phyloP scores from a whole-genome alignment of 2,113 vertebrate genomes.

The Lethenteron reissneri region DNA sequence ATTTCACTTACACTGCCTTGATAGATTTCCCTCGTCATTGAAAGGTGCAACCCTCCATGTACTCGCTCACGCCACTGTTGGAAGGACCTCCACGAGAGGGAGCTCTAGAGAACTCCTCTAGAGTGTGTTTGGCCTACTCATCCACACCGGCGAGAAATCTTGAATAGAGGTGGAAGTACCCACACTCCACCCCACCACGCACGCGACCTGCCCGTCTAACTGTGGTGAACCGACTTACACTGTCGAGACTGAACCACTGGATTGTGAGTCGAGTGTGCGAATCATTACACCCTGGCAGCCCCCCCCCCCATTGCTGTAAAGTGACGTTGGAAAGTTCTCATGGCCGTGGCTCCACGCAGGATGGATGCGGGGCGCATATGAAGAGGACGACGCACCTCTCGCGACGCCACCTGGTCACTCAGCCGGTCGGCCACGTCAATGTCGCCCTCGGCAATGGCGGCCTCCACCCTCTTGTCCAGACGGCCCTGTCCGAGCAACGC shows the following conservation, averaged over 20 bases:
- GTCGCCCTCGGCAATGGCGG: not conserved
- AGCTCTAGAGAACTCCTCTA: too few species aligned
- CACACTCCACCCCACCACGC: too few species aligned
- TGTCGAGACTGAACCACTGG: not conserved
- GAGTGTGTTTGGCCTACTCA: too few species aligned
- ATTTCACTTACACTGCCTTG: too few species aligned
- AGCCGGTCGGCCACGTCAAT: not conserved
- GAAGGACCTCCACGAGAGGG: too few species aligned
- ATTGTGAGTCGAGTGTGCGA: not conserved
- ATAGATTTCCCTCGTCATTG: too few species aligned
- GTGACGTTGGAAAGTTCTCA: not conserved
- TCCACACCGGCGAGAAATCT: too few species aligned
- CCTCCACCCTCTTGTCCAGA: constrained; percentile 4
- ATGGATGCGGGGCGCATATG: not conserved
- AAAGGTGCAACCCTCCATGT: too few species aligned
- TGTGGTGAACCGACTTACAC: not conserved
- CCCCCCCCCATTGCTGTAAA: not conserved
- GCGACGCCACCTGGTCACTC: not conserved
- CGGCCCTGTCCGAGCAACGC: not conserved
- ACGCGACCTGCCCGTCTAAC: not conserved
- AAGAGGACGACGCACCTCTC: not conserved
- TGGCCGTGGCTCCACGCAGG: not conserved
- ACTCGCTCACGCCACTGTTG: too few species aligned
- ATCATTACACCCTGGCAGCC: not conserved
- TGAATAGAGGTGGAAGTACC: too few species aligned